Evolutionary conservation across 2,113 vertebrate species (phyloP), one percentile per base, ranked within the genome.

Genomic region (Heterochromis multidens): DNA sequence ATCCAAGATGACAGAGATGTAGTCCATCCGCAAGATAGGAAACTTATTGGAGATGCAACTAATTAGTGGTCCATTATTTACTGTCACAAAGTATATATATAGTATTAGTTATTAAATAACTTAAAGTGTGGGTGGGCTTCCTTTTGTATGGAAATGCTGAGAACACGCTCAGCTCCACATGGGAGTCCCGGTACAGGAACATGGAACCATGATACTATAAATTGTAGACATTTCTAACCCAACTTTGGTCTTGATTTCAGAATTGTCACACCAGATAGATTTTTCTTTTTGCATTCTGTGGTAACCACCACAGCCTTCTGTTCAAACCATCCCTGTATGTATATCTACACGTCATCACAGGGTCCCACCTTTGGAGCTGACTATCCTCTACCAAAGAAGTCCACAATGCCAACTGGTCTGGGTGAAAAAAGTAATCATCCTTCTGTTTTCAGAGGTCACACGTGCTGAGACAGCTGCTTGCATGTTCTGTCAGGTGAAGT

Each of bases 401-500:
- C 70, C 27, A 59, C 76, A 23, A 17, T 29, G 62, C 14, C 49
- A 49, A 76, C 60, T 14, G 70, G 58, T 74, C 29, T 3, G 21
- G 43, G 3, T 19, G 65, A 82, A 70, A n/a, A 80, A 81, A 10
- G 31, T 29, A 76, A 40, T 33, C 21, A 37, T 33, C 21, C 65
- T 67, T 70, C 1, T 25, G 19, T 83, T 85, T 83, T 25, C 27
- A 35, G 27, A 37, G 29, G 29, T 82, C 60, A 80, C 49, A 19
- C 59, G 49, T 37, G 61, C 46, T 74, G 74, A 76, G 35, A 77
- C 89, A 87, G 80, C 84, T 80, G 85, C 27, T 17, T 54, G 54
- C 63, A 35, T 1, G 80, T 82, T 57, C 83, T 60, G 57, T 84
- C 49, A 84, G 35, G 54, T 25, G 43, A n/a, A 74, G 84, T 21